Percentiles rank a stretch among this genome's conserved stretches.
phyloP scores from a whole-genome alignment of 2,888 invertebrate genomes.

The Actias luna region DNA sequence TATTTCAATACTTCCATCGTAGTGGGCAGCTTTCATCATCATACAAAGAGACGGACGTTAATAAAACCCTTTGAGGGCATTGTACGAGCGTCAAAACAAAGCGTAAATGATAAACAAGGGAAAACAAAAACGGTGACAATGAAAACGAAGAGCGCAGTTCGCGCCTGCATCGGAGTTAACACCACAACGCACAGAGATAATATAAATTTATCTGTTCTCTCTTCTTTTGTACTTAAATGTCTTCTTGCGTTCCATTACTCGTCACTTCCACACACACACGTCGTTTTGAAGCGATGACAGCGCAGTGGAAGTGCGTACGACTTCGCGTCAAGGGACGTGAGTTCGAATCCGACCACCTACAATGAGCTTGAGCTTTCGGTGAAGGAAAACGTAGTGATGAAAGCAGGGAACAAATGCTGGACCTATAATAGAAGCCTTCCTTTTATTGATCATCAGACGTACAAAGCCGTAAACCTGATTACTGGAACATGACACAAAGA shows the following conservation, averaged over 20 bases:
- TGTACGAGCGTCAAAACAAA: constrained; percentile 31
- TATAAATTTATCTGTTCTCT: background rate
- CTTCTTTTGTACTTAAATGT: background rate
- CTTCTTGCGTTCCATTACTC: background rate
- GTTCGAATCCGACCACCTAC: too few species aligned
- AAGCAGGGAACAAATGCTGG: too few species aligned
- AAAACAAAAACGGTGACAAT: background rate
- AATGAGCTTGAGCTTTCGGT: too few species aligned
- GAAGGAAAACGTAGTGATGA: too few species aligned
- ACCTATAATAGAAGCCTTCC: too few species aligned
- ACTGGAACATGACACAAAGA: too few species aligned
- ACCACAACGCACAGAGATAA: background rate
- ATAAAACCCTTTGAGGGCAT: constrained; percentile 48
- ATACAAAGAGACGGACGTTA: constrained; percentile 24
- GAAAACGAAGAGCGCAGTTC: background rate
- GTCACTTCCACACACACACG: too few species aligned
- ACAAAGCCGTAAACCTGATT: too few species aligned
- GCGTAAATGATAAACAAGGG: constrained; percentile 17
- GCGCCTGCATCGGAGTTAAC: background rate
- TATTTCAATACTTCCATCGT: background rate
- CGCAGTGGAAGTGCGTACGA: too few species aligned
- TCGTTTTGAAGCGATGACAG: too few species aligned
- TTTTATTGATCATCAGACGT: too few species aligned
- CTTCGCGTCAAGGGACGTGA: too few species aligned
- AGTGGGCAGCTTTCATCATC: background rate